A percentile compares a stretch with the other conserved stretches of the same genome.
These are phyloP conservation scores for Manis crassicaudata DNA, from an alignment of 2,797 vertebrate genomes.

Conservation along the genomic window DNA sequence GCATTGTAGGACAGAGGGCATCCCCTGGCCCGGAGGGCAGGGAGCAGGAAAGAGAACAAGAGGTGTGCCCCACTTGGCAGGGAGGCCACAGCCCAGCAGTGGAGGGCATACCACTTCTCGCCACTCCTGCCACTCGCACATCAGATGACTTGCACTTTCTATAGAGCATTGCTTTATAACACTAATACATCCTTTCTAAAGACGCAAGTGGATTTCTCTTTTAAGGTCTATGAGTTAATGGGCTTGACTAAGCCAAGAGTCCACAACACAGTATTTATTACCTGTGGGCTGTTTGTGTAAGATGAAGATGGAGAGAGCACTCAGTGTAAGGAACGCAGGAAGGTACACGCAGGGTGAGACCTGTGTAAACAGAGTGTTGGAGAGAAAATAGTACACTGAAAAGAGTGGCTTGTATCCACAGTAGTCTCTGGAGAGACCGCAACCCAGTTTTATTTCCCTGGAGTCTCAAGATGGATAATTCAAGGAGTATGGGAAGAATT, in stretches of 20 bases:
- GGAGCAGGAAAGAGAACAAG: neutral
- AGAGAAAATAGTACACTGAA: neutral
- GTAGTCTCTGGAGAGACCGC: neutral
- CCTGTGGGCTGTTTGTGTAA: neutral
- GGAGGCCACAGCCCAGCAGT: neutral
- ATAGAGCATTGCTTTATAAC: slow-evolving; percentile 86
- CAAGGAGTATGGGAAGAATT: neutral
- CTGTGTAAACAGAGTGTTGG: neutral
- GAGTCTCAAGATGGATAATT: neutral
- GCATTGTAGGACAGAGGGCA: neutral
- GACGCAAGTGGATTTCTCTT: slow-evolving; percentile 73
- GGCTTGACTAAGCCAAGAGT: slow-evolving; percentile 71
- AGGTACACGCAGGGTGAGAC: neutral
- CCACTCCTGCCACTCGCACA: slow-evolving; percentile 80
- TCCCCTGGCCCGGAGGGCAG: neutral
- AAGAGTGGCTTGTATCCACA: neutral
- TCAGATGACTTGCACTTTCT: slow-evolving; percentile 88
- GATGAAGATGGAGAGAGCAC: neutral
- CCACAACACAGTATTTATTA: slow-evolving; percentile 65
- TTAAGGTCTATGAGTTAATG: slow-evolving; percentile 65
- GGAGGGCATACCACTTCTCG: neutral
- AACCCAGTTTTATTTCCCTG: neutral
- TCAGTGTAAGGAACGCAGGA: neutral
- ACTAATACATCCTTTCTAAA: slow-evolving; percentile 85
- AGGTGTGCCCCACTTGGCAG: neutral